Percentiles rank a stretch among this genome's conserved stretches.
These are phyloP conservation scores for Thera britannica DNA, from an alignment of 2,888 invertebrate genomes.

Conservation along the genomic window DNA sequence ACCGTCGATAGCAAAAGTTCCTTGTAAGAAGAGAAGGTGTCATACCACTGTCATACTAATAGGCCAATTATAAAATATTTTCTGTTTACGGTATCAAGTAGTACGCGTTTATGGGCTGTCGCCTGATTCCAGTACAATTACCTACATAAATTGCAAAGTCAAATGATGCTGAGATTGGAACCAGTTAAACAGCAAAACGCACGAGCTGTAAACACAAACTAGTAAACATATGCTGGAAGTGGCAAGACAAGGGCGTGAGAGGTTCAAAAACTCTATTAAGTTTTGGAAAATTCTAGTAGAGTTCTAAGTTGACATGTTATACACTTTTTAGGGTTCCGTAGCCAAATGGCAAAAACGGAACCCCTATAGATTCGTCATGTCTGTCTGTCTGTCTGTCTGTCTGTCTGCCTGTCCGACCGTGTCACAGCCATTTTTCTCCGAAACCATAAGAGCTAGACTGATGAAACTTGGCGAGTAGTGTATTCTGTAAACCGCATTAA, in stretches of 20 bases:
- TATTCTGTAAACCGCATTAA: no score
- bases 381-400: no score
- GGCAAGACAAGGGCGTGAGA: conserved; percentile 50
- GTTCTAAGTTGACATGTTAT: no score
- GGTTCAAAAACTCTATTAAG: not conserved
- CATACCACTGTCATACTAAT: conserved; percentile 26
- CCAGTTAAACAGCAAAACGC: conserved; percentile 48
- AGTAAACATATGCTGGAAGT: conserved; percentile 49
- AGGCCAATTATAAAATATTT: conserved; percentile 42
- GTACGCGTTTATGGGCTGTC: conserved; percentile 40
- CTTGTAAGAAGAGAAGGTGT: conserved; percentile 27
- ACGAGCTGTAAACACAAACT: conserved; percentile 30
- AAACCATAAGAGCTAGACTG: no score
- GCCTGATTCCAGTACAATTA: conserved; percentile 46
- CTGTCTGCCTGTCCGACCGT: no score
- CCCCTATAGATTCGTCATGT: no score
- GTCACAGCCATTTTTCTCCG: no score
- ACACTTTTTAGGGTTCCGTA: no score
- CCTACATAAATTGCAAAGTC: conserved; percentile 35
- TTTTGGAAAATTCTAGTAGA: no score
- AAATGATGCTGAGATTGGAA: conserved; percentile 59
- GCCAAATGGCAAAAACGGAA: no score
- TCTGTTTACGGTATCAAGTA: conserved; percentile 29
- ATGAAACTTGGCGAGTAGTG: no score
- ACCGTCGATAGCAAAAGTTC: not conserved